Percentiles rank a stretch among this genome's conserved stretches.
phyloP scores from a whole-genome alignment of 2,797 vertebrate genomes.

The Sebastes kiyomatsui region DNA sequence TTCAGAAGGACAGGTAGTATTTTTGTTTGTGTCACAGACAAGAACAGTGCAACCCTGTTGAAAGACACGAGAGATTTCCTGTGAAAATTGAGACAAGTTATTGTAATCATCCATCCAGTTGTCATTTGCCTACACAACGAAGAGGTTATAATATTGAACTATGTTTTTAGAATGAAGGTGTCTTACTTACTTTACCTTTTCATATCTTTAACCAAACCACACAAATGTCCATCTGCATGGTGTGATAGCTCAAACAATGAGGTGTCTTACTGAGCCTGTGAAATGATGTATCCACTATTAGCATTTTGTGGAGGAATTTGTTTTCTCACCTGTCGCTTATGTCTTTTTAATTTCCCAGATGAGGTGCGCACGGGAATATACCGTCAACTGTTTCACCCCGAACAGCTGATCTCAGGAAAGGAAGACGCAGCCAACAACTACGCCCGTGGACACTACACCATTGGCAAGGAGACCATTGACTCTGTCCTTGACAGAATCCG shows the following conservation, averaged over 20 bases:
- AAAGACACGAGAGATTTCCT: background rate
- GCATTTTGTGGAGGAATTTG: background rate
- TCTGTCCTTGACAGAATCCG: slow-evolving; percentile 80
- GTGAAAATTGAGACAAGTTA: background rate
- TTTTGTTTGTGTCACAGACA: background rate
- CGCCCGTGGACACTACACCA: slow-evolving; percentile 84
- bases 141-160: background rate
- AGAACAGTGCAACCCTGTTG: too few relatives aligned
- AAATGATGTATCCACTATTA: background rate
- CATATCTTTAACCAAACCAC: background rate
- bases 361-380: slow-evolving; percentile 81
- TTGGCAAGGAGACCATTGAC: slow-evolving; percentile 82
- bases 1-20: background rate
- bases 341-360: slow-evolving; percentile 60
- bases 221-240: background rate
- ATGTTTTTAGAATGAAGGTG: background rate
- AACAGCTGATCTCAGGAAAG: slow-evolving; percentile 83
- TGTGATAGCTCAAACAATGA: background rate
- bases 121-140: background rate
- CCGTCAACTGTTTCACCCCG: slow-evolving; percentile 82
- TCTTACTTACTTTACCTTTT: background rate
- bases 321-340: background rate
- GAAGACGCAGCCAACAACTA: slow-evolving; percentile 86
- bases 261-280: background rate
- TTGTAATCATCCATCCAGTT: background rate